A percentile compares a stretch with the other conserved stretches of the same genome.
Conservation (phyloP, 1,140 invertebrate genomes). For the Calliphora vicina region DNA sequence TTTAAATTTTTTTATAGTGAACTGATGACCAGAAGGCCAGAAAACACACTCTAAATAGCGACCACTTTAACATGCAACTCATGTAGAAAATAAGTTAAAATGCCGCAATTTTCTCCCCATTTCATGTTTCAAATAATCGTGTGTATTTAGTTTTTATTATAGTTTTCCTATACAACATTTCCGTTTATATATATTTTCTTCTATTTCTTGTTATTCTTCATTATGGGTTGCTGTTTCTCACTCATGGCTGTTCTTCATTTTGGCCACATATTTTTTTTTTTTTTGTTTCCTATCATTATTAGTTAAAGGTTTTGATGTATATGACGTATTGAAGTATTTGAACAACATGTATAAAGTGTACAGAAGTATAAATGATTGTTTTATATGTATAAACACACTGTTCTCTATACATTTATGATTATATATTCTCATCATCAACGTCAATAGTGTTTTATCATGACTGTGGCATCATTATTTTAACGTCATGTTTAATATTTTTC, state of each 20-base stretch:
- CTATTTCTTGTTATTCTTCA: background rate
- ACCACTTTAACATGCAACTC: conserved; percentile 56
- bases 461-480: conserved; percentile 29
- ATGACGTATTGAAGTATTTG: background rate
- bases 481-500: conserved; percentile 61
- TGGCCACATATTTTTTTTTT: background rate
- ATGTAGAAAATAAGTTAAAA: conserved; percentile 62
- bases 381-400: background rate
- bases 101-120: conserved; percentile 28
- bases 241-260: background rate
- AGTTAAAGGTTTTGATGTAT: conserved; percentile 1
- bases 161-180: conserved; percentile 1
- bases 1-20: no score
- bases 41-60: background rate
- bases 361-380: background rate
- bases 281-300: conserved; percentile 23
- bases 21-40: background rate
- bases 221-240: background rate
- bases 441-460: conserved; percentile 27
- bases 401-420: background rate
- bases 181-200: background rate
- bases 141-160: background rate
- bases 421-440: conserved; percentile 32
- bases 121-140: conserved; percentile 3
- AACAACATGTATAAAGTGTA: no score